phyloP scores from a whole-genome alignment of 2,797 vertebrate genomes.

The Anguilla pacifica region DNA sequence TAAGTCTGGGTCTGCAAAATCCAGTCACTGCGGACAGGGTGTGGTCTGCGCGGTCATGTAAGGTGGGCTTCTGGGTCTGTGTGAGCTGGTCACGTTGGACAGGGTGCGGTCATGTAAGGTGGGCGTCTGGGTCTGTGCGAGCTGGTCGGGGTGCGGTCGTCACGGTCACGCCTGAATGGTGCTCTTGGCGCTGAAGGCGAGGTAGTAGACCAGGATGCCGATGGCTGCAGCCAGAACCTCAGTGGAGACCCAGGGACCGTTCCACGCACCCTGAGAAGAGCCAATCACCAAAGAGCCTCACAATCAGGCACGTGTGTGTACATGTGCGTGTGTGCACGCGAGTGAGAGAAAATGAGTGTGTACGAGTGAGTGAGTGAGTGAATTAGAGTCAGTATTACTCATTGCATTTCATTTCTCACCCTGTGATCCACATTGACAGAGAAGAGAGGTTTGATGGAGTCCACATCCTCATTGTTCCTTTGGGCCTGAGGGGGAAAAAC shows the following conservation, averaged over 20 bases:
- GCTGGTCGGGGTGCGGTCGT: background rate
- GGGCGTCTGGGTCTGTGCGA: background rate
- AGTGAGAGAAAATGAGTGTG: background rate
- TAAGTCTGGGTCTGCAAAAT: too few relatives aligned
- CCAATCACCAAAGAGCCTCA: background rate
- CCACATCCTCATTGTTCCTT: constrained; percentile 88
- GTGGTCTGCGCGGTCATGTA: background rate
- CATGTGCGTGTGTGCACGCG: background rate
- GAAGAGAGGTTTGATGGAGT: constrained; percentile 86
- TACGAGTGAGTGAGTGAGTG: background rate
- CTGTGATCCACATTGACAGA: constrained; percentile 89
- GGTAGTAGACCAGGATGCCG: constrained; percentile 83
- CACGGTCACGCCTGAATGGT: constrained; percentile 80
- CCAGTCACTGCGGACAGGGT: background rate
- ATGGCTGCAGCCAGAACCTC: constrained; percentile 86
- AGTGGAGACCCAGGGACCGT: constrained; percentile 87
- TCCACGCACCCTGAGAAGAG: constrained; percentile 82
- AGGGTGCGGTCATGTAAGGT: background rate
- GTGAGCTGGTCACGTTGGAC: background rate
- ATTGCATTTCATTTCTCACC: constrained; percentile 64
- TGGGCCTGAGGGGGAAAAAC: constrained; percentile 76
- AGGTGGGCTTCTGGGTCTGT: background rate
- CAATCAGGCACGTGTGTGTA: background rate
- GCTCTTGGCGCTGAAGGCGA: constrained; percentile 86
- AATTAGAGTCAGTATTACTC: background rate